phyloP scores from a whole-genome alignment of 2,888 invertebrate genomes.

The Stenurella melanura region DNA sequence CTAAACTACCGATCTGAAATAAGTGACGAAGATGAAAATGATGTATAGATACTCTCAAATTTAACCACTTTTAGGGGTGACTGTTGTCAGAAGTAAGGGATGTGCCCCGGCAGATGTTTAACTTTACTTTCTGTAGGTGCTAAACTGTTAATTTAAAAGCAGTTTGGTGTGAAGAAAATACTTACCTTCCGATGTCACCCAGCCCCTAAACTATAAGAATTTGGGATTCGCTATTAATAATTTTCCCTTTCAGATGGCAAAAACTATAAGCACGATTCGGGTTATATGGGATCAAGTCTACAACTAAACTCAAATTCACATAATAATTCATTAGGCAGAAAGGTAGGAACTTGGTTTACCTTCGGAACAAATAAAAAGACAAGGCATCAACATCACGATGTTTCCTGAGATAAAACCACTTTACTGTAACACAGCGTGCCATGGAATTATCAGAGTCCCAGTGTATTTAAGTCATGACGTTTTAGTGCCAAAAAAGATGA shows the following conservation, averaged over 20 bases:
- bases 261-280: conserved; percentile 73
- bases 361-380: conserved; percentile 76
- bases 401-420: conserved; percentile 76
- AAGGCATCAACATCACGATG: conserved; percentile 71
- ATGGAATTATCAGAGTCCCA: conserved; percentile 36
- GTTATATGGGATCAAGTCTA: conserved; percentile 73
- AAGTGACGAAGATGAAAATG: too few species aligned
- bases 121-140: too few species aligned
- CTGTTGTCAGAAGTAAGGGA: too few species aligned
- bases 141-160: too few species aligned
- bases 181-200: too few species aligned
- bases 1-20: too few species aligned
- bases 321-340: conserved; percentile 74
- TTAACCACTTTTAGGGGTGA: too few species aligned
- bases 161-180: too few species aligned
- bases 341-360: conserved; percentile 78
- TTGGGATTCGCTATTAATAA: not conserved
- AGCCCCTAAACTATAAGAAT: not conserved
- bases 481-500: conserved; percentile 57
- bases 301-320: conserved; percentile 68
- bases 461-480: conserved; percentile 35
- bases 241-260: conserved; percentile 70
- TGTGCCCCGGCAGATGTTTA: too few species aligned
- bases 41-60: too few species aligned
- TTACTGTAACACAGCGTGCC: conserved; percentile 69